These are phyloP conservation scores for Antechinus flavipes DNA, from an alignment of 2,113 vertebrate species.

Conservation along the genomic window DNA sequence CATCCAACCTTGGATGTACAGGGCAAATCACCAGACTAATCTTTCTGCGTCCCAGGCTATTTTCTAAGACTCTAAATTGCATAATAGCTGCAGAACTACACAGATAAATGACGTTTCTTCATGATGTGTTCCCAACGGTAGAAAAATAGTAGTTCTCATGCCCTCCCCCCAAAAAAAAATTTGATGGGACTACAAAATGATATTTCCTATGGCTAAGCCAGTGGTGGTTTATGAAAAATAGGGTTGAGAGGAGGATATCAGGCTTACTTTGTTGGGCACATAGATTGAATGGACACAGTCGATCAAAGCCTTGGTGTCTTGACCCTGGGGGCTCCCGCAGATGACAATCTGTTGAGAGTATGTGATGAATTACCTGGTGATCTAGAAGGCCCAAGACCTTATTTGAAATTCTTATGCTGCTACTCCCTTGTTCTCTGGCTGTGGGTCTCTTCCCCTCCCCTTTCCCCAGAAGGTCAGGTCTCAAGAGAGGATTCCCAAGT, in stretches of 20 bases:
- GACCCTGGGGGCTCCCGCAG: conserved; percentile 89
- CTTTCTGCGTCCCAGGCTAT: neutral
- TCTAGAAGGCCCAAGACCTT: neutral
- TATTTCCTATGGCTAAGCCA: neutral
- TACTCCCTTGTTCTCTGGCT: neutral
- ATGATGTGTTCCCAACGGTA: neutral
- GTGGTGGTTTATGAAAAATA: no score
- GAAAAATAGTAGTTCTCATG: neutral
- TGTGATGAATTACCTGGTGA: neutral
- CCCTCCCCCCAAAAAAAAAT: neutral
- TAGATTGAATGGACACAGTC: conserved; percentile 88
- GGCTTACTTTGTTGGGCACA: conserved; percentile 91
- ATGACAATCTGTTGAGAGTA: conserved; percentile 88
- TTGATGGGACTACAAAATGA: neutral
- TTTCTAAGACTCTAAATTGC: neutral
- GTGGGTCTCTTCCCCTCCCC: neutral
- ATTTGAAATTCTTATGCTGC: neutral
- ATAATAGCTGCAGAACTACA: neutral
- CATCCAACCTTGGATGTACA: neutral
- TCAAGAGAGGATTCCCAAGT: neutral
- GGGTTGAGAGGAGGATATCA: neutral
- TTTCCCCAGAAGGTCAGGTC: neutral
- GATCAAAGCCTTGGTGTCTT: conserved; percentile 90
- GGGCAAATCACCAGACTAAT: neutral
- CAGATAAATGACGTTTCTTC: neutral